Evolutionary conservation across 1,140 invertebrate genomes (phyloP).

Genomic region (Condylostylus longicornis): DNA sequence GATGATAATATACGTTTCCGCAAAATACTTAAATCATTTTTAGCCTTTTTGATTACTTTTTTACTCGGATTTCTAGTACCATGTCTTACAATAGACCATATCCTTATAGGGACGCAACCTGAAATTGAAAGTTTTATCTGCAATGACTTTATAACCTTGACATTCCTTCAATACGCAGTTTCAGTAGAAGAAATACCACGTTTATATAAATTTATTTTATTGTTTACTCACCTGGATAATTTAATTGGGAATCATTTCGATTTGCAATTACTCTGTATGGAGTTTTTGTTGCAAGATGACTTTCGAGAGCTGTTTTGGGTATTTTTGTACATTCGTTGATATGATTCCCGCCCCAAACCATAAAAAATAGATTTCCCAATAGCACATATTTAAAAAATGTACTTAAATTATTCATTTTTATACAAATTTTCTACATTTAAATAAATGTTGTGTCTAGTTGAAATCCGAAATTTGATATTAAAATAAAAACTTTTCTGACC

Average conservation of each 20-base stretch:
- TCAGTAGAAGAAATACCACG: conserved; percentile 6
- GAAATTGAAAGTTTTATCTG: background rate
- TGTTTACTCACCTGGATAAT: conserved; percentile 36
- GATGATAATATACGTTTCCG: conserved; percentile 34
- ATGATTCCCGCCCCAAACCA: too few relatives aligned
- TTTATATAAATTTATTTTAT: background rate
- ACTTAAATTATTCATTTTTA: too few relatives aligned
- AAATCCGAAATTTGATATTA: too few relatives aligned
- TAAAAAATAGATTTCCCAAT: too few relatives aligned
- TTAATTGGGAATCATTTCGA: conserved; percentile 34
- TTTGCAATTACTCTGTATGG: conserved; percentile 47
- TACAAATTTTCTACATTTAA: too few relatives aligned
- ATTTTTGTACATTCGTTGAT: conserved; percentile 2
- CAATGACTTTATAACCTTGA: background rate
- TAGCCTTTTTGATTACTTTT: conserved; percentile 37
- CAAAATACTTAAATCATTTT: conserved; percentile 33
- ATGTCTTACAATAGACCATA: conserved; percentile 52
- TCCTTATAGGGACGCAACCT: conserved; percentile 44
- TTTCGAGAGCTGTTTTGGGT: conserved; percentile 14
- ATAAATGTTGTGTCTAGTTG: too few relatives aligned
- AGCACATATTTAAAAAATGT: too few relatives aligned
- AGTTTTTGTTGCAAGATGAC: conserved; percentile 39
- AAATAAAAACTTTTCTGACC: too few relatives aligned
- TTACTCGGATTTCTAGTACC: conserved; percentile 48
- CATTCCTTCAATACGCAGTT: conserved; percentile 6